Conservation (phyloP, 2,113 vertebrate genomes). For the Neogobius melanostomus region DNA sequence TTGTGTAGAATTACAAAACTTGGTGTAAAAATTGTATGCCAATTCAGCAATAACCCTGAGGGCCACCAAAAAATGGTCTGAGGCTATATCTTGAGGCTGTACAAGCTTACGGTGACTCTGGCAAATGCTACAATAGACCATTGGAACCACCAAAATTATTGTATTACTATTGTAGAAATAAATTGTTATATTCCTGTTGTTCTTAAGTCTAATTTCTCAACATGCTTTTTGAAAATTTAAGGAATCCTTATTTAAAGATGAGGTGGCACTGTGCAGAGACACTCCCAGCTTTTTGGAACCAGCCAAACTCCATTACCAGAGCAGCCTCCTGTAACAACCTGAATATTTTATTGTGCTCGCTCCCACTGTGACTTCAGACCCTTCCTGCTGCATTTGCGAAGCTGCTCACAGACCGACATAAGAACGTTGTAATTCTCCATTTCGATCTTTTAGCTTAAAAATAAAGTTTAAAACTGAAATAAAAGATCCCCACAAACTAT, state of each 20-base stretch:
- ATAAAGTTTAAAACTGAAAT: no score
- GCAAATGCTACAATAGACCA: no score
- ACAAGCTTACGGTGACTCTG: no score
- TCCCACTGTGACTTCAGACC: constrained; percentile 1
- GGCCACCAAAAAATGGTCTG: no score
- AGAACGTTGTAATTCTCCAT: not conserved
- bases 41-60: no score
- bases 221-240: constrained; percentile 5
- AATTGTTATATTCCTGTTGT: not conserved
- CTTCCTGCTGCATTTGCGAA: constrained; percentile 4
- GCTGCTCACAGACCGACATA: not conserved
- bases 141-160: not conserved
- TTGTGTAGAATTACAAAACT: no score
- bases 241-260: not conserved
- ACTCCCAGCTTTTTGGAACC: constrained; percentile 11
- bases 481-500: not conserved
- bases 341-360: constrained; percentile 23
- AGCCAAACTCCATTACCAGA: constrained; percentile 23
- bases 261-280: not conserved
- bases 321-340: constrained; percentile 11
- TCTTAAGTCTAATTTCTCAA: constrained; percentile 4
- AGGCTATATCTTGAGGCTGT: no score
- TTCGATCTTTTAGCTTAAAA: not conserved
- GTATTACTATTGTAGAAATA: not conserved
- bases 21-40: no score